phyloP scores from a whole-genome alignment of 2,888 invertebrate species.

The Calameuta pallipes region DNA sequence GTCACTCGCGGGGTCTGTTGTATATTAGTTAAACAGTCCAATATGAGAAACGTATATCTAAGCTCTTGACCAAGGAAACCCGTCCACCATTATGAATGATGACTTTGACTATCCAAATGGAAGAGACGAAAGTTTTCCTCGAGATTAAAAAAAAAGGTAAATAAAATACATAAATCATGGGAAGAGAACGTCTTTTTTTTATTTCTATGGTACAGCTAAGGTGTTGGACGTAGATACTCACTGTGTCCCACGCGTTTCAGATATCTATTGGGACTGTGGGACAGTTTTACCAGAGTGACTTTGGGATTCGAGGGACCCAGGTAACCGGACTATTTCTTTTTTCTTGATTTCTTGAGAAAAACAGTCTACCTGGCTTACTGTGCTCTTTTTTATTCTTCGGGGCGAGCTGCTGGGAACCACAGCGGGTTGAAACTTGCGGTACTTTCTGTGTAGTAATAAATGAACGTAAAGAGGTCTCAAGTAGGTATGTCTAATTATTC shows the following conservation, averaged over 20 bases:
- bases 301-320: background rate
- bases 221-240: background rate
- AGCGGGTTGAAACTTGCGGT: background rate
- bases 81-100: background rate
- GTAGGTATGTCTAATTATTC: constrained; percentile 35
- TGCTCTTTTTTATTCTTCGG: background rate
- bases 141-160: background rate
- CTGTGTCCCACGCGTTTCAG: background rate
- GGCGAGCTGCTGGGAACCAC: background rate
- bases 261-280: background rate
- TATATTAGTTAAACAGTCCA: background rate
- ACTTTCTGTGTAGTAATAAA: constrained; percentile 26
- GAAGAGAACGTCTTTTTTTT: background rate
- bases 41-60: background rate
- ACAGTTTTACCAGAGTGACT: background rate
- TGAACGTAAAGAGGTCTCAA: constrained; percentile 33
- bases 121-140: background rate
- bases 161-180: background rate
- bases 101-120: background rate
- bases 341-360: background rate
- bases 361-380: background rate
- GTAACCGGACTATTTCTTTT: background rate
- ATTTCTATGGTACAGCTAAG: background rate
- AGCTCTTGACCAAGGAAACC: background rate
- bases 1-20: background rate